A percentile compares a stretch with the other conserved stretches of the same genome.
These are phyloP conservation scores for Phallusia fumigata DNA, from an alignment of 23 tunicate species.

Conservation along the genomic window DNA sequence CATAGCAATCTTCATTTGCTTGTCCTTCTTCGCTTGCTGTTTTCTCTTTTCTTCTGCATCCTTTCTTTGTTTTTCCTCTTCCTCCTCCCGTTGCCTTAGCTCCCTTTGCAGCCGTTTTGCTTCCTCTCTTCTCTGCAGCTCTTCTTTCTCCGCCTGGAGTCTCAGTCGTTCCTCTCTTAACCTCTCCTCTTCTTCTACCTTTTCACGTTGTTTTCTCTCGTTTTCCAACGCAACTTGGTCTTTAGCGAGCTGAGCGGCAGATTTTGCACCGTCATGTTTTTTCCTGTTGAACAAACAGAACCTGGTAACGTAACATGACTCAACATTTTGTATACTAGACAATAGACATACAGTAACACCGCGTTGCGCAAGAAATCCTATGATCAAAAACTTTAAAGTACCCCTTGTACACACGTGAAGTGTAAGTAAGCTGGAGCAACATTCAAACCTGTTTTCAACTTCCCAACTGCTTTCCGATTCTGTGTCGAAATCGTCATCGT, in stretches of 20 bases:
- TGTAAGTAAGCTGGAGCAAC: too few relatives aligned
- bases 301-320: not conserved
- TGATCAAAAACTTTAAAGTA: too few relatives aligned
- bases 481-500: constrained; percentile 25
- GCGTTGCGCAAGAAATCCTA: too few relatives aligned
- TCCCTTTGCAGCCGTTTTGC: not conserved
- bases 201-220: constrained; percentile 12
- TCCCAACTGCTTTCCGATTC: constrained; percentile 81
- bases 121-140: constrained; percentile 8
- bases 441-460: constrained; percentile 48
- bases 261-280: not conserved
- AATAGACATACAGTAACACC: too few relatives aligned
- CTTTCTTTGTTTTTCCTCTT: not conserved
- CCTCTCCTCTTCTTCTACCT: constrained; percentile 3
- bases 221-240: not conserved
- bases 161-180: not conserved
- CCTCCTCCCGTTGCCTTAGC: not conserved
- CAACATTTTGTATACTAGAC: not conserved
- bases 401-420: too few relatives aligned
- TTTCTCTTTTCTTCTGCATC: constrained; percentile 5
- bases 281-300: not conserved
- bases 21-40: constrained; percentile 2
- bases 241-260: too few relatives aligned
- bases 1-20: not conserved
- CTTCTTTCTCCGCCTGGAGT: constrained; percentile 13